Conservation (phyloP, 1,140 invertebrate genomes). For the Meloidogyne chitwoodi region DNA sequence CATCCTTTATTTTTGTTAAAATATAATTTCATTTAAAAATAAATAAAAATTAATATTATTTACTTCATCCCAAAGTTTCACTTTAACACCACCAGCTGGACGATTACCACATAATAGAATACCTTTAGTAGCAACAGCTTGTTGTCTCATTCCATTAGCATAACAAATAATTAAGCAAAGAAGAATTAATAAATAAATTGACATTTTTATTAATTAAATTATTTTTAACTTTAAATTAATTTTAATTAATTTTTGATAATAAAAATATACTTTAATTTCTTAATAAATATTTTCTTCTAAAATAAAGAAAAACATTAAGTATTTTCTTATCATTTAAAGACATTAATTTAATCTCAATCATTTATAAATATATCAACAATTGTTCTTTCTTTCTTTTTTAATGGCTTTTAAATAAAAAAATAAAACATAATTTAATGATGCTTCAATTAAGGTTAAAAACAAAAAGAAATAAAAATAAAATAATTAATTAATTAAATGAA, state of each 20-base stretch:
- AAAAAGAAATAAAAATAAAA: too few species aligned
- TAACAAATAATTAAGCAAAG: neutral
- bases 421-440: too few species aligned
- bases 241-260: neutral
- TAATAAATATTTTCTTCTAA: too few species aligned
- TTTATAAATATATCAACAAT: too few species aligned
- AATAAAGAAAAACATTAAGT: too few species aligned
- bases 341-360: too few species aligned
- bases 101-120: slow-evolving; percentile 29
- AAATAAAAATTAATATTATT: neutral
- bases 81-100: slow-evolving; percentile 40
- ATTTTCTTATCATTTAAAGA: too few species aligned
- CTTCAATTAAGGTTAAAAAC: too few species aligned
- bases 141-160: slow-evolving; percentile 42
- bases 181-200: neutral
- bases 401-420: too few species aligned
- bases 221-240: neutral
- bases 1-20: neutral
- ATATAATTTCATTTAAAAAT: neutral
- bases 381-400: too few species aligned
- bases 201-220: neutral
- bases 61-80: slow-evolving; percentile 29
- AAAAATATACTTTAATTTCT: too few species aligned
- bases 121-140: slow-evolving; percentile 50
- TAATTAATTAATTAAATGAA: too few species aligned